phyloP scores from a whole-genome alignment of 2,113 vertebrate genomes.

The Chamaea fasciata region DNA sequence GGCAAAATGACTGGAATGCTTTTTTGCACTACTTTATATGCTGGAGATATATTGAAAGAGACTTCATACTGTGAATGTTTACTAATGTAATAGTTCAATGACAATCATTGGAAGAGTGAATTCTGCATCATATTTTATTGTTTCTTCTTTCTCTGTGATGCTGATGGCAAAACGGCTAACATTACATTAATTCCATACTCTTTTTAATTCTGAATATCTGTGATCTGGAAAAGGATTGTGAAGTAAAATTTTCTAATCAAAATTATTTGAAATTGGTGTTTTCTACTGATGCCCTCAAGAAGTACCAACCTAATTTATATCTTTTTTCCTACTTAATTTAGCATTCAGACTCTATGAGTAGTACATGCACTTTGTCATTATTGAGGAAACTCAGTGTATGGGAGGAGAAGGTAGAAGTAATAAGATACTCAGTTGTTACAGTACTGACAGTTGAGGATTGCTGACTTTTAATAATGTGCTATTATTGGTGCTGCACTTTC shows the following conservation, averaged over 20 bases:
- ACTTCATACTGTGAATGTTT: constrained; percentile 85
- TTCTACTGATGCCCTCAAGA: constrained; percentile 56
- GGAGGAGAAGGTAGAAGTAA: constrained; percentile 34
- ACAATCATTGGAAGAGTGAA: constrained; percentile 80
- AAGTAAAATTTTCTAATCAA: constrained; percentile 73
- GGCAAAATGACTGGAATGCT: constrained; percentile 73
- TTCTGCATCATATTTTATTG: constrained; percentile 68
- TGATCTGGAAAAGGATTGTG: constrained; percentile 66
- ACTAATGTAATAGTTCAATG: constrained; percentile 76
- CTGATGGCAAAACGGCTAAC: constrained; percentile 53
- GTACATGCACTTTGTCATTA: constrained; percentile 27
- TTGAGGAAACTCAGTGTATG: constrained; percentile 47
- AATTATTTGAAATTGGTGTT: constrained; percentile 65
- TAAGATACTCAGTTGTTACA: constrained; percentile 48
- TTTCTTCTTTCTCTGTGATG: constrained; percentile 67
- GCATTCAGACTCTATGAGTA: constrained; percentile 54
- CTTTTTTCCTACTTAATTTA: constrained; percentile 41
- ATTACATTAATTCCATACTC: constrained; percentile 58
- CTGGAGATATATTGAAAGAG: constrained; percentile 76
- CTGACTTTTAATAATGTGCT: constrained; percentile 67
- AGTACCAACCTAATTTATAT: constrained; percentile 38
- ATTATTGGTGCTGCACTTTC: constrained; percentile 63
- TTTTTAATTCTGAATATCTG: constrained; percentile 66
- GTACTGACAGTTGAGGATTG: constrained; percentile 55
- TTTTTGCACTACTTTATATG: constrained; percentile 84